Base-by-base conservation (phyloP, 2,797 vertebrate species). In the Lepilemur ruficaudatus region DNA sequence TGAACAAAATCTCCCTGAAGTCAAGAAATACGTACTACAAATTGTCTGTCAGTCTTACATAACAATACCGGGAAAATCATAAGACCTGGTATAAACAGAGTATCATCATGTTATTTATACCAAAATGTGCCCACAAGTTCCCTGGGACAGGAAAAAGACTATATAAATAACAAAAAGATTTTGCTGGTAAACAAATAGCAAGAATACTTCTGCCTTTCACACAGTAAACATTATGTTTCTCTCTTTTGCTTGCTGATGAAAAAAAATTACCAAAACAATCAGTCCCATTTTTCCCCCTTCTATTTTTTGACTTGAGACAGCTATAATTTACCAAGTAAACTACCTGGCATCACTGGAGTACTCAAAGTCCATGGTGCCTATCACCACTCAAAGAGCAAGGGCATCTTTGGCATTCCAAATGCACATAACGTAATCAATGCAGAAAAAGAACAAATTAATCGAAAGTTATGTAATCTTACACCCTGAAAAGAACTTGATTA, bases 311-410 rank as follows among this genome's bases (percentile, higher is more conserved):
- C 95, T 96, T 93, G 94, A 98, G 97, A 91, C 41, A 50, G 82
- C 95, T 94, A 95, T 98, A 98, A 98, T 98, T 98, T 98, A 98
- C 97, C 95, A 97, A 98, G 96, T 97, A 97, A 98, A 97, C 97
- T 96, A 96, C 89, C 91, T 96, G 98, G 97, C 98, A 98, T 98
- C 94, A 90, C 79, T 12, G 89, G 70, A 97, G 87, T 97, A 84
- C 86, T 98, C 96, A 23, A 85, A 98, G 96, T 97, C 97, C 98
- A 84, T 23, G n/a, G 89, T 97, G 97, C 94, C 98, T 97, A 97
- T 98, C 98, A 98, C 88, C 50, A 79, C 95, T 97, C 94, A 32
- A 81, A 92, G 91, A 97, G 91, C 98, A 98, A 98, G 97, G 97
- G 91, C 93, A 96, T 98, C 92, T 92, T 69, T 97, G 93, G 78